These are phyloP conservation scores for Amitus sp. DNA, from an alignment of 2,888 invertebrate genomes.

Conservation along the genomic window DNA sequence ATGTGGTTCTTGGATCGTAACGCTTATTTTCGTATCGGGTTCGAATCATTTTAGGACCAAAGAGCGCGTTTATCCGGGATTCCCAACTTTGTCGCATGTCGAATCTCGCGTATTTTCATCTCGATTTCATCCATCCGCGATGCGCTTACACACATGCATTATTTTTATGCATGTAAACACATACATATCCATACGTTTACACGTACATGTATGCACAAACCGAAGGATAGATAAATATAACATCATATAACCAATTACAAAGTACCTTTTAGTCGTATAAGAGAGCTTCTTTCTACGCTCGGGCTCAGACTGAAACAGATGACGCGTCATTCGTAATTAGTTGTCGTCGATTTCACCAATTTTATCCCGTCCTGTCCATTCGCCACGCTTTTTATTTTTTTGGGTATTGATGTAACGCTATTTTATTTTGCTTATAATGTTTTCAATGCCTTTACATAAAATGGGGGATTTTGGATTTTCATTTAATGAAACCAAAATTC, in stretches of 20 bases:
- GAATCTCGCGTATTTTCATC: conserved; percentile 11
- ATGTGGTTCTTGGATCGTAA: no score
- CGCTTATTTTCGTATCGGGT: no score
- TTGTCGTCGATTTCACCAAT: conserved; percentile 34
- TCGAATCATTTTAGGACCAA: no score
- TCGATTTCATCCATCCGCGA: conserved; percentile 42
- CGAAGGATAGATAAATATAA: conserved; percentile 52
- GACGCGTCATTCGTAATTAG: conserved; percentile 62
- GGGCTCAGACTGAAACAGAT: conserved; percentile 66
- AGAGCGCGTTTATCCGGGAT: no score
- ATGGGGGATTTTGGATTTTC: no score
- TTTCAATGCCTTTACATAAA: no score
- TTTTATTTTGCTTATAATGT: no score
- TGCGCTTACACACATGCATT: conserved; percentile 42
- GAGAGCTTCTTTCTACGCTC: conserved; percentile 65
- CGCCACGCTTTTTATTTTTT: no score
- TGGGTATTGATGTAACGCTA: no score
- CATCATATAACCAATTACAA: conserved; percentile 64
- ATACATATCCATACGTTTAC: conserved; percentile 43
- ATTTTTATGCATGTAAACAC: conserved; percentile 41
- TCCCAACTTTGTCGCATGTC: background rate
- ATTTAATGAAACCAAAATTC: no score
- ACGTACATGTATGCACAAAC: conserved; percentile 45
- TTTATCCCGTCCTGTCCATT: no score
- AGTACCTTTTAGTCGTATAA: conserved; percentile 65